phyloP scores from a whole-genome alignment of 2,888 invertebrate genomes.

The Pachydiplax longipennis region DNA sequence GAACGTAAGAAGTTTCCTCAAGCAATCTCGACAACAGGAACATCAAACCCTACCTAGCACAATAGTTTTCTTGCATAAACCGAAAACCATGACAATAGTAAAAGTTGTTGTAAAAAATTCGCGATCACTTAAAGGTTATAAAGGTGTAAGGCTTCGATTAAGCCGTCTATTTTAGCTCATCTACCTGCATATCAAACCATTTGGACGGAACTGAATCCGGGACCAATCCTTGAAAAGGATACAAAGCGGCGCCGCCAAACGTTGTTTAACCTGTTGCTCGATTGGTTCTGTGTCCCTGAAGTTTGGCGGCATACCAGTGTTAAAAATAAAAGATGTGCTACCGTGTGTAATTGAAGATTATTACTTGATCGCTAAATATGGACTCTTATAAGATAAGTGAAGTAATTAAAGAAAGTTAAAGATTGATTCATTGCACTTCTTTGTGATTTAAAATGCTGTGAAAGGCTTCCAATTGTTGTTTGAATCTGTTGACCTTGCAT shows the following conservation, averaged over 20 bases:
- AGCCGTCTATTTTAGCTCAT: constrained; percentile 47
- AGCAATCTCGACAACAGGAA: constrained; percentile 39
- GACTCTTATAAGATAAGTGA: neutral
- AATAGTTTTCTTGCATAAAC: constrained; percentile 5
- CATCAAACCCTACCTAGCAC: constrained; percentile 25
- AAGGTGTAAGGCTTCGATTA: constrained; percentile 13
- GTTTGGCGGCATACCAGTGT: constrained; percentile 45
- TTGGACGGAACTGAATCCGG: constrained; percentile 47
- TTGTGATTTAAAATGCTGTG: neutral
- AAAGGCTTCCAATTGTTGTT: neutral
- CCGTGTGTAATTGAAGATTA: constrained; percentile 13
- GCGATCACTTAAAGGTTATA: constrained; percentile 9
- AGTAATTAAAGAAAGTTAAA: neutral
- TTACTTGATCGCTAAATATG: neutral
- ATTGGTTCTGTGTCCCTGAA: constrained; percentile 31
- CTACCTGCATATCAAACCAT: constrained; percentile 49
- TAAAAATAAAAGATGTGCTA: constrained; percentile 37
- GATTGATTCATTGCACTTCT: neutral
- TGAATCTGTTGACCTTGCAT: constrained; percentile 16
- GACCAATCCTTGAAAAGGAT: constrained; percentile 55
- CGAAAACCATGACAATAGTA: constrained; percentile 28
- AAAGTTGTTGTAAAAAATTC: constrained; percentile 28
- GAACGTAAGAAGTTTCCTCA: constrained; percentile 51
- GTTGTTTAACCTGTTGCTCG: constrained; percentile 37
- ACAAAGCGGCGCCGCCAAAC: constrained; percentile 57